Evolutionary conservation across 2,797 vertebrate genomes (phyloP), one percentile per base, ranked within the genome.

Genomic region (Mionectes olivaceus): DNA sequence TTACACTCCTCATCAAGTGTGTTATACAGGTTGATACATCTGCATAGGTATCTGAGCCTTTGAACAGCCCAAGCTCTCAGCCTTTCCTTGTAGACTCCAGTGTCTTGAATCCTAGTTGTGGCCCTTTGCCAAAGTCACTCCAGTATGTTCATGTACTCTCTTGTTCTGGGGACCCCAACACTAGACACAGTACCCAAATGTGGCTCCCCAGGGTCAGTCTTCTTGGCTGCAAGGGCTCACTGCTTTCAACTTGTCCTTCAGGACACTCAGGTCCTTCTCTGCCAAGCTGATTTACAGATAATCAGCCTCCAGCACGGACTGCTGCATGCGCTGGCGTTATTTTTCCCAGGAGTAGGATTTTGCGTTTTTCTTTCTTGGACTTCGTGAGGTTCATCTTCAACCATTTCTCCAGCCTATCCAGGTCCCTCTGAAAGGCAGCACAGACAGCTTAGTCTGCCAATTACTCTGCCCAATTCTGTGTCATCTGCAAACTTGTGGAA

Each of bases 241-340:
- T 69, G 23, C 16, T 77, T 24, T 30, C 55, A 37, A 0, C 1
- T 73, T 53, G 11, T 61, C 39, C 24, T 46, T 13, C 7, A 56
- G 47, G 47, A 59, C 24, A 65, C 11, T 5, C 14, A 61, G 13
- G 7, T 52, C 24, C 46, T 76, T 79, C 28, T 79, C 43, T 85
- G 28, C 15, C 37, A 68, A 71, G 28, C 10, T 65, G 33, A 30
- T 73, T 79, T 79, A 37, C 27, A 92, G 33, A 14, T 27, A 19
- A 17, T 55, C 1, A 7, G 8, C 7, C 16, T 47, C 19, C 27
- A 75, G 22, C 10, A 49, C 5, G 28, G 37, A 25, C n/a, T 52
- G 23, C 4, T 77, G 8, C 19, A 21, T 24, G 37, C 19, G 37
- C 39, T 0, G 0, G 15, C 6, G 3, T n/a, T 74, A 25, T 27